These are phyloP conservation scores for Drosophila trichaetosa DNA, from an alignment of 2,888 invertebrate species.

Conservation along the genomic window DNA sequence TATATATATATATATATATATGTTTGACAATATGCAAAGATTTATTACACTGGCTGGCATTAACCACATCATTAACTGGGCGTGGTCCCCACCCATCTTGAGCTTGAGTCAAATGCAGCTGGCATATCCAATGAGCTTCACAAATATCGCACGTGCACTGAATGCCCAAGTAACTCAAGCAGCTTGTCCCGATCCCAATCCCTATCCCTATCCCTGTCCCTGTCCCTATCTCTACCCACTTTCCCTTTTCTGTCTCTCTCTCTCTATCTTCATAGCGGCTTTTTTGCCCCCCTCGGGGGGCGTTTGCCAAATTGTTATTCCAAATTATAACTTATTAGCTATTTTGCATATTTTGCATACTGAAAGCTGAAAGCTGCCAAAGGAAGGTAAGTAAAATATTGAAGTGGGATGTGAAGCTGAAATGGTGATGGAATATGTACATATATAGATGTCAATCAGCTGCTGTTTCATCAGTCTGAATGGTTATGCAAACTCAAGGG, in stretches of 20 bases:
- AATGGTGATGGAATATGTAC: neutral
- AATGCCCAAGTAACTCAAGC: constrained; percentile 20
- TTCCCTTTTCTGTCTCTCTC: too few relatives aligned
- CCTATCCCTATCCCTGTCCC: neutral
- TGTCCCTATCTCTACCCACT: neutral
- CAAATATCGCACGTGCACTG: constrained; percentile 47
- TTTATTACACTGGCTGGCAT: constrained; percentile 40
- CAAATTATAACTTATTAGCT: constrained; percentile 66
- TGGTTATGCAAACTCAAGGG: neutral
- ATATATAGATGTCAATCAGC: neutral
- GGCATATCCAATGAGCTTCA: constrained; percentile 40
- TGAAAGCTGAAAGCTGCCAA: neutral
- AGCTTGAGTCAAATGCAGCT: constrained; percentile 15
- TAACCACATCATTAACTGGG: constrained; percentile 55
- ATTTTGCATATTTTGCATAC: constrained; percentile 53
- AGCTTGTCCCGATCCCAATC: neutral
- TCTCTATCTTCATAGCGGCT: neutral
- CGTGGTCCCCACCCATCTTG: constrained; percentile 13
- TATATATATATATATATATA: neutral
- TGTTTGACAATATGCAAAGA: constrained; percentile 39
- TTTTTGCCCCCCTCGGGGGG: neutral
- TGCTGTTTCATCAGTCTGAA: neutral
- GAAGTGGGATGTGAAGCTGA: neutral
- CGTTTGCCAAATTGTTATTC: constrained; percentile 54
- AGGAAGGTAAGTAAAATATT: neutral